Base-by-base conservation (phyloP, 2,797 vertebrate species). In the Peromyscus attwateri region DNA sequence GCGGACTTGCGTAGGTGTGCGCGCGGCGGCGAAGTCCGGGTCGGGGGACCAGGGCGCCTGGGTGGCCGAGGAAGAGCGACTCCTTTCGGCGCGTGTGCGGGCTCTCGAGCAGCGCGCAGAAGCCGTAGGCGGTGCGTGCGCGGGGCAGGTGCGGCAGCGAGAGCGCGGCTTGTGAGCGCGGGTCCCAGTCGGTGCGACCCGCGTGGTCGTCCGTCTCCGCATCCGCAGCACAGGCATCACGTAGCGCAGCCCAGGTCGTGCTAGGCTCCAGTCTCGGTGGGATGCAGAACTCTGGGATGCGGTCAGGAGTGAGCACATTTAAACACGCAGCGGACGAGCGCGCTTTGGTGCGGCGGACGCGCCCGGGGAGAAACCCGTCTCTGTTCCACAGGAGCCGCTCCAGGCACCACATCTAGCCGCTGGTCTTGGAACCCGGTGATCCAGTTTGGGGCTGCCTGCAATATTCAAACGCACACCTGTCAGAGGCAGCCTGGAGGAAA, bases 41-140 rank as follows among this genome's bases (percentile, higher is more conserved):
- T 98, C 60, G 23, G 9, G 62, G 43, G 1, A n/a, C 43, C 11
- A 43, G 40, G 40, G 40, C 40, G 40, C 66, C 37, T 2, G n/a
- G n/a, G 40, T 43, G 43, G 12, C 98, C 98, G 96, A 99, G 99
- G 97, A 99, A 99, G 87, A 99, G 98, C 0, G 99, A 99, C 97
- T 99, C 99, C 94, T 99, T 99, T 85, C 99, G 98, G 92, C 99
- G 98, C 75, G 99, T 99, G 97, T 99, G 99, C 25, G 99, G 99
- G 92, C 99, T 99, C 98, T 99, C 99, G 92, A 99, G 98, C 95
- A 99, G 98, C 10, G 99, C 99, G 97, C 99, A 99, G 98, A 99
- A 99, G 70, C 99, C 99, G 0, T 99, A 99, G 94, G 99, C 99
- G 77, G 99, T 99, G 97, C 98, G 99, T 99, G 97, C 99, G 99